phyloP scores from a whole-genome alignment of 92 coral and sea anemone genomes.

The Parazoanthus swiftii region DNA sequence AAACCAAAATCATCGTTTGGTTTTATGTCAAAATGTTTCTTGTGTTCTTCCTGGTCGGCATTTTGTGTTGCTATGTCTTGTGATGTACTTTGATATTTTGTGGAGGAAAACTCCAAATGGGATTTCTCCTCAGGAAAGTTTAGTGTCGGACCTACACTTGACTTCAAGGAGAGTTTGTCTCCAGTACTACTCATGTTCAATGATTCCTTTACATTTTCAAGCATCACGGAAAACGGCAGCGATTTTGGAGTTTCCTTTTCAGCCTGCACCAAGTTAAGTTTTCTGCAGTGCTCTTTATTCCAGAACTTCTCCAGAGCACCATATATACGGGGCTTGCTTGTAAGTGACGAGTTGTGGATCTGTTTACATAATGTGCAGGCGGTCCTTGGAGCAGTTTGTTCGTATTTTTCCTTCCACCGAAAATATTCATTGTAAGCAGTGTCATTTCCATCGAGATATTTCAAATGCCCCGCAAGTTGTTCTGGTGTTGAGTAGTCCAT shows the following conservation, averaged over 20 bases:
- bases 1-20: not conserved
- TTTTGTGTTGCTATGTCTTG: not conserved
- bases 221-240: conserved; percentile 1
- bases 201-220: not conserved
- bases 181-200: not conserved
- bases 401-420: conserved; percentile 51
- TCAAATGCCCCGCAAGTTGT: conserved; percentile 51
- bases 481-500: conserved; percentile 53
- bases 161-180: not conserved
- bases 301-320: conserved; percentile 51
- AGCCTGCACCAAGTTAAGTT: conserved; percentile 27
- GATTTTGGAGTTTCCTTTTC: not conserved
- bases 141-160: not conserved
- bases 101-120: not conserved
- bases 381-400: conserved; percentile 53
- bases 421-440: conserved; percentile 55
- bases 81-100: not conserved
- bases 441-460: conserved; percentile 45
- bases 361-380: conserved; percentile 78
- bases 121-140: not conserved
- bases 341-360: conserved; percentile 57
- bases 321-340: conserved; percentile 48
- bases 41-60: not conserved
- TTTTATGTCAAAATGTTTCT: not conserved
- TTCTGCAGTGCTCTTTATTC: conserved; percentile 49